Evolutionary conservation across 2,113 vertebrate genomes (phyloP), one percentile per base, ranked within the genome.

Genomic region (Python bivittatus): DNA sequence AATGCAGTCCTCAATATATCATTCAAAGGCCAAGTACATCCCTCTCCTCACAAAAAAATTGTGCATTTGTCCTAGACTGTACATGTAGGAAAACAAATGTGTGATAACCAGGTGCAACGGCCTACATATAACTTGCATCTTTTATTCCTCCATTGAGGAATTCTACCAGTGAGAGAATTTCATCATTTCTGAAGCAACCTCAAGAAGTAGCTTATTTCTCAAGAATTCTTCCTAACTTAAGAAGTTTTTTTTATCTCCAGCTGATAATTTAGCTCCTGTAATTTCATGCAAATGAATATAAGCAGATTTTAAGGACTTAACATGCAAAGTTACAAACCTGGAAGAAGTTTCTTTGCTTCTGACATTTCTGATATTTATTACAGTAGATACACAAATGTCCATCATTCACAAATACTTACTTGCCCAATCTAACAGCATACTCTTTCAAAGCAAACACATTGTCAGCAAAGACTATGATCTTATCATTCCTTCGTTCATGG

Each of bases 401-500:
- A 0, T 0, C 33, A 48, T 27, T 1, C 72, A 83, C 9, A 11
- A 84, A 27, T 56, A 96, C 98, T 96, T 97, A 99, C 99, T 99
- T 99, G 96, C 99, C 99, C 61, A 99, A 98, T 8, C 98, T 98
- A 95, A 99, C 97, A 29, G 99, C 99, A 10, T 99, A 99, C 57
- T 99, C 99, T 97, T 99, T 99, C 95, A 99, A 96, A 6, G 99
- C 99, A 95, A 99, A 99, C 27, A 99, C 99, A 0, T 99, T 99
- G 97, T 99, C 99, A 3, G 99, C 99, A 95, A 99, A 99, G 22
- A 99, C 99, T 0, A 99, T 99, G 95, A 99, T 99, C 97, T 99
- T 99, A 97, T 99, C 99, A 60, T 99, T 99, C 84, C 99, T 98
- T 15, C 99, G 98, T 95, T 99, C 99, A 0, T 99, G 99, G 97